A percentile compares a stretch with the other conserved stretches of the same genome.
These are phyloP conservation scores for Spisula subtruncata DNA, from an alignment of 2,888 invertebrate species.

Conservation along the genomic window DNA sequence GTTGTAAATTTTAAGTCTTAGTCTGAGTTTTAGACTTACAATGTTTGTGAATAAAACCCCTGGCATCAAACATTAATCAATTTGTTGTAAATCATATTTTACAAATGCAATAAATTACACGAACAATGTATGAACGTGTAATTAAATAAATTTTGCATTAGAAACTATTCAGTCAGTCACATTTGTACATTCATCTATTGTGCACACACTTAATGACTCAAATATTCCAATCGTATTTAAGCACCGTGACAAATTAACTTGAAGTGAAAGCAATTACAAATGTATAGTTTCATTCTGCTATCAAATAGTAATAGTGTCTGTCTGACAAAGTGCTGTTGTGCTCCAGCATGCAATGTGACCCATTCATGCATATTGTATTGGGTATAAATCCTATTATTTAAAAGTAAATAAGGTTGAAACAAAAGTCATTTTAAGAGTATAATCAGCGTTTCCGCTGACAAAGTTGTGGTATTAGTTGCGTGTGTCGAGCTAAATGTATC, in stretches of 20 bases:
- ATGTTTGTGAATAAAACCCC: no score
- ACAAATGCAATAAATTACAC: not conserved
- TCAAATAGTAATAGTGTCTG: conserved; percentile 1
- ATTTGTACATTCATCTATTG: not conserved
- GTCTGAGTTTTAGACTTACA: no score
- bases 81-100: not conserved
- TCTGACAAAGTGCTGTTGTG: not conserved
- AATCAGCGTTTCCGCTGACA: conserved; percentile 33
- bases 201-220: not conserved
- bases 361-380: not conserved
- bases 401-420: conserved; percentile 29
- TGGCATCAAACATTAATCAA: no score
- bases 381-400: conserved; percentile 30
- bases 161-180: not conserved
- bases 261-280: not conserved
- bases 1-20: no score
- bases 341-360: not conserved
- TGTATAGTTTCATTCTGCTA: not conserved
- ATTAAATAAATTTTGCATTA: not conserved
- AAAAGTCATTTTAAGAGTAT: conserved; percentile 16
- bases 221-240: not conserved
- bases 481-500: conserved; percentile 38
- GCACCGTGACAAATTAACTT: not conserved
- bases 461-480: conserved; percentile 24
- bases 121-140: not conserved